Base-by-base conservation (phyloP, 2,797 vertebrate species). In the Sebastes diploproa region DNA sequence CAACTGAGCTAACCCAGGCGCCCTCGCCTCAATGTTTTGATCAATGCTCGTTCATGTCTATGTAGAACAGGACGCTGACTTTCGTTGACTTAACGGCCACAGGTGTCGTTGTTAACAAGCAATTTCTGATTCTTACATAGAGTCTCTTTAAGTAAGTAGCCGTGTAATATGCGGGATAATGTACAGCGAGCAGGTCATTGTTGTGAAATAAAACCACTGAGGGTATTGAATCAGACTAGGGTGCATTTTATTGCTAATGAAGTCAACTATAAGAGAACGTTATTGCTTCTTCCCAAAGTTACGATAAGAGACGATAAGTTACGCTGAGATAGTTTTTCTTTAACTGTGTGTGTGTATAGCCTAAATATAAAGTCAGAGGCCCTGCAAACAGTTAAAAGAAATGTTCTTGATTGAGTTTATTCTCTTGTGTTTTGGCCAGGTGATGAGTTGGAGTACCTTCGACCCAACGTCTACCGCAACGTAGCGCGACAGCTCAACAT, bases 371-470 rank as follows among this genome's bases (percentile, higher is more conserved):
- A 55, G 13, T 54, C n/a, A 73, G 55, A 58, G 3, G 1, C 23
- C 6, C 14, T 18, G 1, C 50, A 30, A 42, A 79, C 16, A 42
- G 1, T 20, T 4, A 12, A 2, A 1, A 34, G 10, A n/a, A 36
- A 20, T n/a, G 12, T 0, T 59, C 59, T 58, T 52, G 11, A 67
- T 7, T 65, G 10, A 56, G 16, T 56, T 58, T 34, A 9, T 1
- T 52, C 38, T 61, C 3, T 58, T 75, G 6, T 86, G 61, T 89
- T 82, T 80, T 58, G 69, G 6, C 30, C 89, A 94, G 98, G 98
- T 46, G 98, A 99, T 1, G 98, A 99, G 94, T 88, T 99, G 95
- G 98, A 99, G 87, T 97, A 97, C 90, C 96, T 99, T 16, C 96
- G 98, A 13, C 98, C 98, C 70, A 97, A 96, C 0, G 93, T 99